A percentile compares a stretch with the other conserved stretches of the same genome.
phyloP scores from a whole-genome alignment of 2,797 vertebrate species.

The Enteromius paludinosus region DNA sequence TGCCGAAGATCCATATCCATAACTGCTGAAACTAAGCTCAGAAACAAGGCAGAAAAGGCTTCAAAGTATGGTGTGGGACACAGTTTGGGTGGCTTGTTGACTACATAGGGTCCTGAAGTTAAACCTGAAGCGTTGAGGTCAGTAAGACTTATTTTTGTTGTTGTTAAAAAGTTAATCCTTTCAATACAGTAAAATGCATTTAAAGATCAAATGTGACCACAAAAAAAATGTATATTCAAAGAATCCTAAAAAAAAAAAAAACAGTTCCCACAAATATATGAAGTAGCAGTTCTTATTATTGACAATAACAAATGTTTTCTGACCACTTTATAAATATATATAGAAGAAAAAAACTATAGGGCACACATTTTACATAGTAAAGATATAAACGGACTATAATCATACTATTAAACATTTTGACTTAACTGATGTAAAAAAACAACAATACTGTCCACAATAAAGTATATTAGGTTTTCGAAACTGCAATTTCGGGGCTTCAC shows the following conservation, averaged over 20 bases:
- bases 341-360: not conserved
- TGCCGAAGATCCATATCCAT: not conserved
- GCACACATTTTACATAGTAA: no score
- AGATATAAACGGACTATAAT: not conserved
- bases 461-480: not conserved
- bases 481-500: not conserved
- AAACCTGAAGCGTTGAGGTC: no score
- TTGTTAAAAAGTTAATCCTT: not conserved
- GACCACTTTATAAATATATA: not conserved
- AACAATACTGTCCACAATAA: not conserved
- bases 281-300: no score
- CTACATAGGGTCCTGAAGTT: not conserved
- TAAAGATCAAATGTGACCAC: not conserved
- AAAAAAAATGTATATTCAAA: no score
- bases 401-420: not conserved
- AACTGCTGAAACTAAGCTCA: not conserved
- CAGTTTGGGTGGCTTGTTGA: not conserved
- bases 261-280: no score
- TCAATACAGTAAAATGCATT: not conserved
- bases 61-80: no score
- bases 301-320: no score
- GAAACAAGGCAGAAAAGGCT: not conserved
- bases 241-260: no score
- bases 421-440: not conserved
- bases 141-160: no score